These are phyloP conservation scores for Leucophenga maculata DNA, from an alignment of 2,888 invertebrate genomes.

Conservation along the genomic window DNA sequence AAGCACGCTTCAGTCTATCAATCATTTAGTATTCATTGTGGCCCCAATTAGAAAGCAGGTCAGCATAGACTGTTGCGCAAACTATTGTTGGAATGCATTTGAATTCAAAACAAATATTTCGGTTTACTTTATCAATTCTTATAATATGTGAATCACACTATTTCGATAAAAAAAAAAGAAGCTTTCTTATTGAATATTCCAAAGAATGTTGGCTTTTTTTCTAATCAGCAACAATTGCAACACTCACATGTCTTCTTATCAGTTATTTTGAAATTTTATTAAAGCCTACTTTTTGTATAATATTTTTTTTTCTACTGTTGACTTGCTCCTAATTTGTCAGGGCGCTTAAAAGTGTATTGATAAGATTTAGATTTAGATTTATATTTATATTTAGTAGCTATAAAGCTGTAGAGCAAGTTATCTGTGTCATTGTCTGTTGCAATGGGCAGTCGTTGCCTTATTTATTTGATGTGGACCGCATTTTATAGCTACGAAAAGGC, in stretches of 20 bases:
- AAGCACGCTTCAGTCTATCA: background rate
- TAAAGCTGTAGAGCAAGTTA: too few relatives aligned
- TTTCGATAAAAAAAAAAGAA: background rate
- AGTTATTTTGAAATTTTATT: background rate
- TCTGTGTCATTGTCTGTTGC: too few relatives aligned
- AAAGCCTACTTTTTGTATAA: too few relatives aligned
- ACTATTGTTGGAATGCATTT: background rate
- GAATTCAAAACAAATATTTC: background rate
- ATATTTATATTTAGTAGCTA: background rate
- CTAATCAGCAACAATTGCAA: background rate
- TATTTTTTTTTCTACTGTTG: too few relatives aligned
- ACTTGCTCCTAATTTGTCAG: background rate
- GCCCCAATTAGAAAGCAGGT: background rate
- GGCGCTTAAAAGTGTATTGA: background rate
- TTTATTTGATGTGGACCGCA: too few relatives aligned
- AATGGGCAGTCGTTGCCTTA: too few relatives aligned
- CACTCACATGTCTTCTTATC: conserved; percentile 3
- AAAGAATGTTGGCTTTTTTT: background rate
- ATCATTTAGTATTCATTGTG: background rate
- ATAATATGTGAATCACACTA: background rate
- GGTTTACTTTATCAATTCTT: conserved; percentile 1
- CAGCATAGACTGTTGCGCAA: background rate
- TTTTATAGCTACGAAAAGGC: too few relatives aligned
- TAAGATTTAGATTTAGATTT: background rate
- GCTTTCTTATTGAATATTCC: background rate